Percentiles rank a stretch among this genome's conserved stretches.
phyloP scores from a whole-genome alignment of 2,888 invertebrate species.

The Sinelater perroti region DNA sequence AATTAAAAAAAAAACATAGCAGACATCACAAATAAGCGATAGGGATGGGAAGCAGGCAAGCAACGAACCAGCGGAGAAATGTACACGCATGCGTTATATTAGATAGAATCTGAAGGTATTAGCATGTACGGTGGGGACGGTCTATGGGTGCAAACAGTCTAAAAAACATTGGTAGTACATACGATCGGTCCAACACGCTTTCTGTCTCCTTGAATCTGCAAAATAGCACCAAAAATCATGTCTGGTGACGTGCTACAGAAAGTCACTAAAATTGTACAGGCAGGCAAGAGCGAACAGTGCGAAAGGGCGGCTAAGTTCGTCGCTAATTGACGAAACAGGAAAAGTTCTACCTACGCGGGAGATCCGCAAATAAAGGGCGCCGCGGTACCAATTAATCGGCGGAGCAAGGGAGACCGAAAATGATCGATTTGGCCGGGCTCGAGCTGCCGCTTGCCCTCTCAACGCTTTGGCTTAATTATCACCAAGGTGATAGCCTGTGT shows the following conservation, averaged over 20 bases:
- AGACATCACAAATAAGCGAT: not conserved
- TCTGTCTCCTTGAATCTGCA: constrained; percentile 88
- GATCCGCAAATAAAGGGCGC: constrained; percentile 10
- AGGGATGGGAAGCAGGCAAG: not conserved
- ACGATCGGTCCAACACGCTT: constrained; percentile 84
- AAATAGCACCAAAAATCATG: constrained; percentile 57
- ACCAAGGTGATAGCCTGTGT: constrained; percentile 10
- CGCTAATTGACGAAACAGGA: no score
- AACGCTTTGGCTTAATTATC: constrained; percentile 20
- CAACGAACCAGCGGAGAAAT: constrained; percentile 41
- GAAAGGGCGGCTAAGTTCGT: no score
- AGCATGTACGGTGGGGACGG: not conserved
- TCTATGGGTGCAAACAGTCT: constrained; percentile 54
- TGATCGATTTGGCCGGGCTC: constrained; percentile 36
- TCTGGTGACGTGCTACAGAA: not conserved
- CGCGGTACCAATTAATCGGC: constrained; percentile 14
- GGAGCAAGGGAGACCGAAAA: constrained; percentile 30
- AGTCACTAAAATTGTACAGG: not conserved
- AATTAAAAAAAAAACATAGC: not conserved
- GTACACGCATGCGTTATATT: constrained; percentile 39
- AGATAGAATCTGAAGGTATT: constrained; percentile 45
- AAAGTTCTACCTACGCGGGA: no score
- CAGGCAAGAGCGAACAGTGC: not conserved
- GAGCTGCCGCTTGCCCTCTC: constrained; percentile 5
- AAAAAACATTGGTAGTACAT: constrained; percentile 70